These are phyloP conservation scores for Acholoe squamosa DNA, from an alignment of 2,888 invertebrate genomes.

Conservation along the genomic window DNA sequence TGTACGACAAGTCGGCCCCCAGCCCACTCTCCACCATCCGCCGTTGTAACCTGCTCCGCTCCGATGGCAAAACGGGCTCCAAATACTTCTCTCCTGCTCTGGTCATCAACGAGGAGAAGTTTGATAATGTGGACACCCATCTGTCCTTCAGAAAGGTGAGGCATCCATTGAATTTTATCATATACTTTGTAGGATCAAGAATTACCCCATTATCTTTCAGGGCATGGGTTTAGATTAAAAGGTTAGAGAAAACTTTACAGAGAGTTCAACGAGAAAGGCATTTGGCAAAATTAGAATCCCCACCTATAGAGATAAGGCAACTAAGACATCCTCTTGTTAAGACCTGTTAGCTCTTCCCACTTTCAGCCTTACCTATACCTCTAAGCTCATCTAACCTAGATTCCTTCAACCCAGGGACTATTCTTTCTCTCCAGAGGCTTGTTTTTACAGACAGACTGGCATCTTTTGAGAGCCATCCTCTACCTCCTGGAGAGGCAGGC, in stretches of 20 bases:
- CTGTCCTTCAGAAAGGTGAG: conserved; percentile 60
- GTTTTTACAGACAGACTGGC: neutral
- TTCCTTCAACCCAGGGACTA: neutral
- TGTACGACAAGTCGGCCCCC: conserved; percentile 91
- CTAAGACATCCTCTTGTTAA: too few relatives aligned
- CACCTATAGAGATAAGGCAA: too few relatives aligned
- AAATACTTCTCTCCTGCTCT: conserved; percentile 64
- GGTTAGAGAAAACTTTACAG: too few relatives aligned
- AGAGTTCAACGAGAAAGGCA: too few relatives aligned
- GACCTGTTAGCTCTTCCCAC: too few relatives aligned
- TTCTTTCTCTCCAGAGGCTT: neutral
- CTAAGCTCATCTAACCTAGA: too few relatives aligned
- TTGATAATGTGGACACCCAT: conserved; percentile 18
- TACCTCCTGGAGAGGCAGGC: neutral
- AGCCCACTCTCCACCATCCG: conserved; percentile 77
- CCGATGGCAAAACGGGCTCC: conserved; percentile 67
- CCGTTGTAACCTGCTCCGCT: conserved; percentile 64
- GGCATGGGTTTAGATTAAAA: too few relatives aligned
- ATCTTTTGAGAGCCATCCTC: neutral
- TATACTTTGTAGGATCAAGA: neutral
- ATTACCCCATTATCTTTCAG: too few relatives aligned
- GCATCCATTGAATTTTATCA: neutral
- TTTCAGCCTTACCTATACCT: too few relatives aligned
- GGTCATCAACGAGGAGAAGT: conserved; percentile 61
- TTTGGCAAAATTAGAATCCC: too few relatives aligned